These are phyloP conservation scores for Piprites chloris DNA, from an alignment of 2,113 vertebrate species.

Conservation along the genomic window DNA sequence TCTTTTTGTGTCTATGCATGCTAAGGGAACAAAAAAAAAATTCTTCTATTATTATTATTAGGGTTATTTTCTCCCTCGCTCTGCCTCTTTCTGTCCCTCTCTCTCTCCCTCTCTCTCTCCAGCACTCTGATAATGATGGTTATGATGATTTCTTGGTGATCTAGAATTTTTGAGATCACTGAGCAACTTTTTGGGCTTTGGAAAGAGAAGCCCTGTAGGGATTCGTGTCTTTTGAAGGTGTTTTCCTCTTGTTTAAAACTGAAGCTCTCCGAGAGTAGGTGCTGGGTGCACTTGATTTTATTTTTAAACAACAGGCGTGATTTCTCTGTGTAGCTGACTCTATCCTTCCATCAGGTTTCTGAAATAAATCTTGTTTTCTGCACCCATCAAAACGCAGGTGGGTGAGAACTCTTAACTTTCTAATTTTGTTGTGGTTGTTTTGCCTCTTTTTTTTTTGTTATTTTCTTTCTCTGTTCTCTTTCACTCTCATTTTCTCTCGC, in stretches of 20 bases:
- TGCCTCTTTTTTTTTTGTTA: background rate
- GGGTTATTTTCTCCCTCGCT: background rate
- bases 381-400: conserved; percentile 70
- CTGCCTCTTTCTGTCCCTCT: conserved; percentile 6
- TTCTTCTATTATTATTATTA: background rate
- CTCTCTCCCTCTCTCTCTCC: conserved; percentile 41
- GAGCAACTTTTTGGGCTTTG: conserved; percentile 71
- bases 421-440: conserved; percentile 36
- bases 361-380: conserved; percentile 62
- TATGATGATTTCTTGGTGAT: conserved; percentile 29
- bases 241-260: conserved; percentile 55
- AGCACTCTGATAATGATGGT: conserved; percentile 6
- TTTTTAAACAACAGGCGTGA: conserved; percentile 57
- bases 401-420: conserved; percentile 68
- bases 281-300: conserved; percentile 10
- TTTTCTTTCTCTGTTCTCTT: conserved; percentile 6
- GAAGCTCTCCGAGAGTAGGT: conserved; percentile 56
- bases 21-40: background rate
- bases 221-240: conserved; percentile 65
- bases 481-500: background rate
- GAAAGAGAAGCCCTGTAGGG: conserved; percentile 63
- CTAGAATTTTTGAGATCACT: conserved; percentile 57
- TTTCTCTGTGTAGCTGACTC: conserved; percentile 61
- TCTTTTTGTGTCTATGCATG: background rate
- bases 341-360: conserved; percentile 54